These are phyloP conservation scores for Neostethus bicornis DNA, from an alignment of 2,797 vertebrate species.

Conservation along the genomic window DNA sequence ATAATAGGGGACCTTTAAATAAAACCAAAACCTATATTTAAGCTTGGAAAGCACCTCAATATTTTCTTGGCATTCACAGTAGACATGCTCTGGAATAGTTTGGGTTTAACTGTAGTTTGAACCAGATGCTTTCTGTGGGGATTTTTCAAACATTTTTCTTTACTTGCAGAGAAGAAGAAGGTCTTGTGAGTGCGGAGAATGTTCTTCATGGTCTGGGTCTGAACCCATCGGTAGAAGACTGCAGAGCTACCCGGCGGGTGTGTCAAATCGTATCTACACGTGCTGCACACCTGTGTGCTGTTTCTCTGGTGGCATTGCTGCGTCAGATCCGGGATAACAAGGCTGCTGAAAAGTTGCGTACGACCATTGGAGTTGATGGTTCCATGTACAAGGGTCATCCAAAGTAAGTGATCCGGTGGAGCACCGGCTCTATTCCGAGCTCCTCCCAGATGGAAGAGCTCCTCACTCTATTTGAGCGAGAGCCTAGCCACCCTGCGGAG, in stretches of 20 bases:
- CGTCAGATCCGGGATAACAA: conserved; percentile 94
- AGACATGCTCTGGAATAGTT: too few species aligned
- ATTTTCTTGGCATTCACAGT: too few species aligned
- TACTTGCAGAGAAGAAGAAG: conserved; percentile 84
- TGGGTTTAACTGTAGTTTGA: too few species aligned
- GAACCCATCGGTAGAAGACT: conserved; percentile 86
- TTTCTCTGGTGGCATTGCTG: conserved; percentile 86
- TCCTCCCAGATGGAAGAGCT: too few species aligned
- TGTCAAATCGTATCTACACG: conserved; percentile 93
- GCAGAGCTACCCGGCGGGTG: conserved; percentile 84
- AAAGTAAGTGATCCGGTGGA: conserved; percentile 81
- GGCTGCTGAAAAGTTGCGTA: conserved; percentile 84
- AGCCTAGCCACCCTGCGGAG: too few species aligned
- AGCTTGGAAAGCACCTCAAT: too few species aligned
- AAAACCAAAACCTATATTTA: too few species aligned
- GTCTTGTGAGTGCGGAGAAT: conserved; percentile 82
- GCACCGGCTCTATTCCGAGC: not conserved
- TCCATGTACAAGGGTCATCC: conserved; percentile 96
- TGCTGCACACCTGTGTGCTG: conserved; percentile 89
- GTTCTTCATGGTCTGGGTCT: conserved; percentile 84
- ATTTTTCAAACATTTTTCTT: too few species aligned
- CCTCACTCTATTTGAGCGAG: too few species aligned
- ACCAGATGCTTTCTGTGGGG: too few species aligned
- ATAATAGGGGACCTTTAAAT: too few species aligned
- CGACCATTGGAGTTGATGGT: conserved; percentile 90